Evolutionary conservation across 2,113 vertebrate genomes (phyloP), one percentile per base, ranked within the genome.

Genomic region (Myiopsitta monachus): DNA sequence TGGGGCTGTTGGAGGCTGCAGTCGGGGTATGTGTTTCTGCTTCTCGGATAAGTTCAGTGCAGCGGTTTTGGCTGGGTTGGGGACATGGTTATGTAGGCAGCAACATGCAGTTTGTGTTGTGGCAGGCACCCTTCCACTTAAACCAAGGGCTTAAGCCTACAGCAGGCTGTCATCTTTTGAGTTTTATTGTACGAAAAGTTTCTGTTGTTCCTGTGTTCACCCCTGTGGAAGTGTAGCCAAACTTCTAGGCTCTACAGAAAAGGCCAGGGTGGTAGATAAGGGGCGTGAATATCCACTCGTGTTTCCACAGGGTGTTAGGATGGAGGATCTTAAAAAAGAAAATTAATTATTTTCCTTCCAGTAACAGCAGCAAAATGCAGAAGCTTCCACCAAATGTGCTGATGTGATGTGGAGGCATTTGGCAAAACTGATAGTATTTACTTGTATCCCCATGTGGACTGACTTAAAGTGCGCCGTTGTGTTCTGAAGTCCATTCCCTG

Each of bases 91-190:
- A 0, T 31, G 69, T 6, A 10, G 79, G 10, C 11, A 36, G 52
- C 52, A 15, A 0, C 38, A 0, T 15, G 55, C 18, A 0, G 38
- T 67, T 72, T 19, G 55, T 30, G 38, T 26, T 18, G 82, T 31
- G 12, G 62, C 24, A 2, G 11, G 61, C 22, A 2, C 4, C 28
- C 19, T 31, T 10, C 11, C 28, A 0, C 0, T 10, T 28, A 7
- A 63, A 22, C 7, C 18, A 1, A 11, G 59, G 72, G 43, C 54
- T 80, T 22, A 33, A 2, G 61, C 24, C 55, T 6, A 3, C 10
- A 0, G 21, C 3, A 1, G 61, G 1, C 26, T 31, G 52, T 23
- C 21, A 16, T 26, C 5, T 12, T 31, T 1, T 3, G 75, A 1
- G 22, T n/a, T 66, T 46, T 17, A 10, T 9, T 38, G 26, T 14